Conservation (phyloP, 2,888 invertebrate genomes). For the Crocallis elinguaria region DNA sequence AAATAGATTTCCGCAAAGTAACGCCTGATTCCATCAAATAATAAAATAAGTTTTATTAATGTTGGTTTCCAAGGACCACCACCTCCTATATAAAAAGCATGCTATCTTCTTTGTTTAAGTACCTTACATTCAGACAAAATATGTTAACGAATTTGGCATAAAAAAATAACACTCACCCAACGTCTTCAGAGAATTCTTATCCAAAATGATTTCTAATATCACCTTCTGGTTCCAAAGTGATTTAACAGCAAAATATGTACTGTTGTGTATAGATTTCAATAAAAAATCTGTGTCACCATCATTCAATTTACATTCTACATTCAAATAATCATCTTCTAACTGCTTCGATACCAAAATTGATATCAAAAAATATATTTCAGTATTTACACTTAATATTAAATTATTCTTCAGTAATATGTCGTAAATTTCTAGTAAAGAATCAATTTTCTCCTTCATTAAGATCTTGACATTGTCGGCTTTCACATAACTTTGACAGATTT, state of each 20-base stretch:
- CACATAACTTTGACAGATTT: constrained; percentile 57
- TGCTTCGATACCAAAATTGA: constrained; percentile 86
- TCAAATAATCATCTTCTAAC: constrained; percentile 59
- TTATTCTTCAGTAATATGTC: constrained; percentile 84
- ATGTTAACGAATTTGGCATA: no score
- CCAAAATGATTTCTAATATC: constrained; percentile 84
- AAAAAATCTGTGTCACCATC: constrained; percentile 57
- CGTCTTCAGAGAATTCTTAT: constrained; percentile 86
- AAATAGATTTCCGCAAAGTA: no score
- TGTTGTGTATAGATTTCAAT: constrained; percentile 86
- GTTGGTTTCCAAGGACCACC: no score
- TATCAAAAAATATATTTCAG: constrained; percentile 89
- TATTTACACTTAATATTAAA: constrained; percentile 86
- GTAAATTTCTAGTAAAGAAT: constrained; percentile 85
- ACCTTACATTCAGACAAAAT: no score
- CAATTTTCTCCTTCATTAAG: constrained; percentile 77
- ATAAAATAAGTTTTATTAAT: no score
- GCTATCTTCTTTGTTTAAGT: no score
- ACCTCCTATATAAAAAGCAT: no score
- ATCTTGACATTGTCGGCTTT: constrained; percentile 75
- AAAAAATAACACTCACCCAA: constrained; percentile 42
- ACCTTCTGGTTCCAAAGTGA: constrained; percentile 85
- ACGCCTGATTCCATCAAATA: no score
- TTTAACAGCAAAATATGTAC: constrained; percentile 90
- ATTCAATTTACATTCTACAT: constrained; percentile 49